Conservation (phyloP, 2,113 vertebrate species). For the Heteronetta atricapilla region DNA sequence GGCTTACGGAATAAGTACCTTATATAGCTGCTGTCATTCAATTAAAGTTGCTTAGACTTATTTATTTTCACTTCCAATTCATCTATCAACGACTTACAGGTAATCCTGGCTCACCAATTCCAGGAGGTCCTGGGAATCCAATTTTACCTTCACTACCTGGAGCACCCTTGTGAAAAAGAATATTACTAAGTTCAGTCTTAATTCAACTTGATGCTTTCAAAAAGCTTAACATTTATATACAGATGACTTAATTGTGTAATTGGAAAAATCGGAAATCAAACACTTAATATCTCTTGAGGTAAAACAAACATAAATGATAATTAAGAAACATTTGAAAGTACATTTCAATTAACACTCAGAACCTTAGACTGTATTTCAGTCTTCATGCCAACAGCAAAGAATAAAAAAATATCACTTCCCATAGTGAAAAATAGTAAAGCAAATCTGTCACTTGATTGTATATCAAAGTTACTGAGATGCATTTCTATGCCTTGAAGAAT, state of each 20-base stretch:
- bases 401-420: background rate
- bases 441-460: background rate
- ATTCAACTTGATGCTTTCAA: background rate
- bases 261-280: background rate
- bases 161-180: conserved; percentile 79
- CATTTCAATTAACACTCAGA: background rate
- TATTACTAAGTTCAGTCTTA: background rate
- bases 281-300: background rate
- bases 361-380: background rate
- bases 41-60: background rate
- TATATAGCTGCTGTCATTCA: background rate
- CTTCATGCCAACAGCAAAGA: background rate
- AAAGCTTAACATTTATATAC: background rate
- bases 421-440: background rate
- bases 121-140: conserved; percentile 80
- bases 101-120: conserved; percentile 83
- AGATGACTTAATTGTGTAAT: background rate
- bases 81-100: conserved; percentile 74
- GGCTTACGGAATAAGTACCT: background rate
- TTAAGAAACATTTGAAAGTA: background rate
- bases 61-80: background rate
- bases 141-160: conserved; percentile 83
- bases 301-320: background rate
- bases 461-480: background rate
- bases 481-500: background rate